Evolutionary conservation across 2,888 invertebrate genomes (phyloP).

Genomic region (Dicyrtoma fusca): DNA sequence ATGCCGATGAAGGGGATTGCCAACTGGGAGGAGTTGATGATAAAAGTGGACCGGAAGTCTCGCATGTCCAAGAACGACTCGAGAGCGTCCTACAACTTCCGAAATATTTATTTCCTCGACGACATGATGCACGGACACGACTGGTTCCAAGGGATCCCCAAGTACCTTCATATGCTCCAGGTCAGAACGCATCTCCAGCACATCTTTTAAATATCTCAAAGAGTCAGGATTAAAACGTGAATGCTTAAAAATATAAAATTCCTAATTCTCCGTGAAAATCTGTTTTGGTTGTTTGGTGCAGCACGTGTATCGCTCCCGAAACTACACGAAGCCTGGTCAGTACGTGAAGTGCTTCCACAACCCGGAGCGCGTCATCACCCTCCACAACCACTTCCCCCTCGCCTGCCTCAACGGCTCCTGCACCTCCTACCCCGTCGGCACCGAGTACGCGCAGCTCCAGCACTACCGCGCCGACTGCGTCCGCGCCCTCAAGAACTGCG

Average conservation of each 20-base stretch:
- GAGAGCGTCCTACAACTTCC: slow-evolving; percentile 80
- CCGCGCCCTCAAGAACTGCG: slow-evolving; percentile 80
- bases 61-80: slow-evolving; percentile 70
- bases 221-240: not conserved
- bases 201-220: no score
- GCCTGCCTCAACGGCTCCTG: slow-evolving; percentile 79
- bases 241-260: no score
- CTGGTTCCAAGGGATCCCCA: slow-evolving; percentile 78
- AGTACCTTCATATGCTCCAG: slow-evolving; percentile 85
- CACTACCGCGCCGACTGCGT: slow-evolving; percentile 94
- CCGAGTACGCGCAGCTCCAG: slow-evolving; percentile 82
- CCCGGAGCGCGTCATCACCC: slow-evolving; percentile 81
- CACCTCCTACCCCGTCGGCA: slow-evolving; percentile 81
- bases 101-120: slow-evolving; percentile 91
- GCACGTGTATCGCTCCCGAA: slow-evolving; percentile 85
- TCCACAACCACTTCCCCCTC: slow-evolving; percentile 91
- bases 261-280: no score
- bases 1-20: slow-evolving; percentile 74
- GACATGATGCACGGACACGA: slow-evolving; percentile 79
- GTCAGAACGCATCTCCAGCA: slow-evolving; percentile 37
- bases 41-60: slow-evolving; percentile 70
- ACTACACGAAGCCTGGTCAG: slow-evolving; percentile 90
- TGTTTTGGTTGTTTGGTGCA: slow-evolving; percentile 61
- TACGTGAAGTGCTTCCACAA: slow-evolving; percentile 94
- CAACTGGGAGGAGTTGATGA: slow-evolving; percentile 79